Evolutionary conservation across 2,888 invertebrate genomes (phyloP), one percentile per base, ranked within the genome.

Genomic region (Aleiodes alternator): DNA sequence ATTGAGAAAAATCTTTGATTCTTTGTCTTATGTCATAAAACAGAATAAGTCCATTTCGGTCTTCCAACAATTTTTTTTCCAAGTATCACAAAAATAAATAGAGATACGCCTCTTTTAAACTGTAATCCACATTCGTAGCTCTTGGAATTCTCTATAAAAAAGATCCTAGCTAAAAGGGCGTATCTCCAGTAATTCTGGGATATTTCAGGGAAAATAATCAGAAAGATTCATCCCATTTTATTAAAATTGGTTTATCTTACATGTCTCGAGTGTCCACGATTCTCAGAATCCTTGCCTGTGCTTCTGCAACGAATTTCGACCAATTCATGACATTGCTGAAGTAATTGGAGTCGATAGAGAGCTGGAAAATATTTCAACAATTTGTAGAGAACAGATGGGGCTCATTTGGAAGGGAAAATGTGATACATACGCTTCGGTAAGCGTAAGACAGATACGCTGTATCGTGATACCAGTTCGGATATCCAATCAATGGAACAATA

Each of bases 391-490:
- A 16, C 38, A 31, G 16, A 43, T 11, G 23, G 4, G 7, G 11
- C 29, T 61, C 11, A 43, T 59, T 61, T 29, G 56, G 11, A 12
- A 51, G 48, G 8, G 56, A 50, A 59, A 16, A 9, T 8, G n/a
- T 85, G 87, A 83, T 78, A 84, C 88, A 84, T 85, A 92, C 92
- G 78, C 89, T 90, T 76, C 87, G 85, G 80, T 92, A 92, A 81
- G 90, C 91, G 6, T 89, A 86, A 78, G 92, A 90, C 43, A 93
- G 84, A 72, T 90, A 86, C 12, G 87, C 85, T 38, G 89, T 86
- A 82, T 92, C 90, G 38, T 90, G 85, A 73, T 92, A 91, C 86
- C 92, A 92, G 73, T 92, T 91, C 3, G 93, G 92, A 82, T 91
- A 93, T 1, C 92, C 93, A 74, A 93, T 91, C 72, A 90, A 88